phyloP scores from a whole-genome alignment of 1,140 invertebrate species.

The Heliconius hewitsoni region DNA sequence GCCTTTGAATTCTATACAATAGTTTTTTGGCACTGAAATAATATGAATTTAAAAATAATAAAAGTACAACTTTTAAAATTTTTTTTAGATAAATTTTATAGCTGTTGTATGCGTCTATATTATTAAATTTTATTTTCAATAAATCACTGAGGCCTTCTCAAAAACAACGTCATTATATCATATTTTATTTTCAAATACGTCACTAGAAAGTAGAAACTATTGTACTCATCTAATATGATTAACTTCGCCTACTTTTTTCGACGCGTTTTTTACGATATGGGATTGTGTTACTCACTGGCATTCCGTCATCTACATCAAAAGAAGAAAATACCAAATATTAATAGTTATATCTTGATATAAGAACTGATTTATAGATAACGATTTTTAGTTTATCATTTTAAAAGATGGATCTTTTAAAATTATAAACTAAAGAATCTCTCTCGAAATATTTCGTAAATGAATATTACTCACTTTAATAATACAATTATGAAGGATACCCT shows the following conservation, averaged over 20 bases:
- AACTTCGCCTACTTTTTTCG: neutral
- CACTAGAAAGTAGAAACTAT: neutral
- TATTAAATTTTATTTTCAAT: no score
- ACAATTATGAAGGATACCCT: neutral
- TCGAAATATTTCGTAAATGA: neutral
- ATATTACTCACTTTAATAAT: neutral
- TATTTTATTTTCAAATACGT: no score
- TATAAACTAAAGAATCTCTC: no score
- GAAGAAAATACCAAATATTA: neutral
- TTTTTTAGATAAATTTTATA: no score
- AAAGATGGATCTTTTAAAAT: no score
- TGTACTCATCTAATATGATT: neutral
- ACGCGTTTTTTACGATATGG: neutral
- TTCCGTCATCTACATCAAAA: neutral
- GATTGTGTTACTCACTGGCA: neutral
- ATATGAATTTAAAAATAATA: no score
- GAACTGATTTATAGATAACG: neutral
- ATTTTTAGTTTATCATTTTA: neutral
- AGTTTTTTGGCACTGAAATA: neutral
- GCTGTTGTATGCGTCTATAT: no score
- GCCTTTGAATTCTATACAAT: neutral
- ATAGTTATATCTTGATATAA: neutral
- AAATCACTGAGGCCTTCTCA: no score
- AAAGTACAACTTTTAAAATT: neutral
- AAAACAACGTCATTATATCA: neutral